These are phyloP conservation scores for Orthosia gracilis DNA, from an alignment of 2,888 invertebrate species.

Conservation along the genomic window DNA sequence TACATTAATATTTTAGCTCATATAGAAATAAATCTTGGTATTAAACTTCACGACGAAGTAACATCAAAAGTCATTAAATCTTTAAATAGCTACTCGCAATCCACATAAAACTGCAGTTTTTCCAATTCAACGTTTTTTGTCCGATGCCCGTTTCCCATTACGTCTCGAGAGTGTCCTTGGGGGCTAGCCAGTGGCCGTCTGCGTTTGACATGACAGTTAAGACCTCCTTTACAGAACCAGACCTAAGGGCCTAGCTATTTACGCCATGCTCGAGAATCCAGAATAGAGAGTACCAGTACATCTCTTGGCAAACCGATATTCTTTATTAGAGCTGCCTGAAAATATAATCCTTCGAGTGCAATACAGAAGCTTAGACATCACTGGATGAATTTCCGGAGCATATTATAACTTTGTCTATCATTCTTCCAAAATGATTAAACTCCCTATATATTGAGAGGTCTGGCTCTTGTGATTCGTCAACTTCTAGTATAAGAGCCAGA, in stretches of 20 bases:
- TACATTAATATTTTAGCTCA: too few relatives aligned
- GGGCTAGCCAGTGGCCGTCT: conserved; percentile 33
- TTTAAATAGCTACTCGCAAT: too few relatives aligned
- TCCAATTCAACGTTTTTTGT: conserved; percentile 2
- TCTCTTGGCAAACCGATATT: background rate
- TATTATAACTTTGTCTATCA: background rate
- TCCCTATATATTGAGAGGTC: background rate
- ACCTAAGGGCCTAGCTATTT: background rate
- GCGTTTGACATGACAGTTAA: conserved; percentile 29
- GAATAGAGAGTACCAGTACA: background rate
- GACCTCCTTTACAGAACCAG: background rate
- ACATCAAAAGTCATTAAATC: too few relatives aligned
- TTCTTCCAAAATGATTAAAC: too few relatives aligned
- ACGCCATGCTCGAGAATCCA: background rate
- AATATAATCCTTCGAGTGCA: background rate
- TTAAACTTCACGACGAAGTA: too few relatives aligned
- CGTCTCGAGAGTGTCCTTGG: conserved; percentile 24
- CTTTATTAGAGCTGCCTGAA: background rate
- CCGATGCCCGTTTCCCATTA: conserved; percentile 18
- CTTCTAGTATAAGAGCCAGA: too few relatives aligned
- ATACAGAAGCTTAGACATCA: background rate
- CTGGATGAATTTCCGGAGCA: background rate
- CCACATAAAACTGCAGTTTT: background rate
- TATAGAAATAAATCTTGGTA: too few relatives aligned
- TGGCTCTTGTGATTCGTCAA: background rate